Evolutionary conservation across 2,113 vertebrate species (phyloP).

Genomic region (Ciconia maguari): DNA sequence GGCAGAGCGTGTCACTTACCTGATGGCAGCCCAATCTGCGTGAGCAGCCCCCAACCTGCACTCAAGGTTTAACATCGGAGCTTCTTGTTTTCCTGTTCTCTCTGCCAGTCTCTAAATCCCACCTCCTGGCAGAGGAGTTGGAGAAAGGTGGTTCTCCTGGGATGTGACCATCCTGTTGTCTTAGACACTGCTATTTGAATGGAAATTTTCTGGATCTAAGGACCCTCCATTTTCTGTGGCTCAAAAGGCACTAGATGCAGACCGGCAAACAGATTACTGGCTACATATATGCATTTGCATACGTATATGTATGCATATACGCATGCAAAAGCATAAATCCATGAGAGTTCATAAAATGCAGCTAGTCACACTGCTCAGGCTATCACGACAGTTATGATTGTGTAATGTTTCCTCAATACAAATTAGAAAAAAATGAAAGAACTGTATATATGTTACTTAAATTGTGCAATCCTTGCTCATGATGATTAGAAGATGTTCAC

Average conservation of each 20-base stretch:
- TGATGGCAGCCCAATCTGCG: not conserved
- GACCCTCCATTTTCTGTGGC: not conserved
- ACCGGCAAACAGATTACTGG: not conserved
- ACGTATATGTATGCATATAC: not conserved
- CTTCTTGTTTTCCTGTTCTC: not conserved
- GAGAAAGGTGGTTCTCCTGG: not conserved
- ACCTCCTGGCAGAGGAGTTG: not conserved
- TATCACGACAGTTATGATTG: not conserved
- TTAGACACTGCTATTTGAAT: not conserved
- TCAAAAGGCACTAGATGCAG: not conserved
- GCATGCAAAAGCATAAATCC: not conserved
- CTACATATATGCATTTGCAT: not conserved
- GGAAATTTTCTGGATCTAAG: not conserved
- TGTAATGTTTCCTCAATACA: not conserved
- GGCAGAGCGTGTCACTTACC: not conserved
- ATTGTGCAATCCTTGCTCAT: not conserved
- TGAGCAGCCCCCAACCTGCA: not conserved
- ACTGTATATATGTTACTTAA: not conserved
- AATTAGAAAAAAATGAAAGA: not conserved
- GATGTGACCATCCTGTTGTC: not conserved
- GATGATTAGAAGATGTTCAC: not conserved
- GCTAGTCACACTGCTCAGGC: not conserved
- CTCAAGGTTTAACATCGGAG: rapidly evolving
- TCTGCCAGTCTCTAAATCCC: not conserved
- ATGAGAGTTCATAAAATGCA: not conserved